These are phyloP conservation scores for Neolamprologus toae DNA, from an alignment of 2,113 vertebrate species.

Conservation along the genomic window DNA sequence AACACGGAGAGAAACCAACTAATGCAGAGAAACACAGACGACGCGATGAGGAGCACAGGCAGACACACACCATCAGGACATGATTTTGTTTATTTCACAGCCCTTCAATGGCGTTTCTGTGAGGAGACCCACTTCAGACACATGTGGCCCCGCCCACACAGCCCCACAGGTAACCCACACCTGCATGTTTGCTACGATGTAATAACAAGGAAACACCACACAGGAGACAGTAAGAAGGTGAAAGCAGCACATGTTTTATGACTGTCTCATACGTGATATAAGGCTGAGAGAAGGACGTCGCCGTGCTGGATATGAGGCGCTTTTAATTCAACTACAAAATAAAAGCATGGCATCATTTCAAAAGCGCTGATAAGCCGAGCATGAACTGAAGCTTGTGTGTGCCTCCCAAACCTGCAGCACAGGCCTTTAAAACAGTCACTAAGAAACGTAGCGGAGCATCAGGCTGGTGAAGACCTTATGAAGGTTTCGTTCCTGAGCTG, in stretches of 20 bases:
- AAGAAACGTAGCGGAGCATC: not conserved
- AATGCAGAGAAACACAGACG: not conserved
- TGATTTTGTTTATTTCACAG: not conserved
- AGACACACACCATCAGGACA: not conserved
- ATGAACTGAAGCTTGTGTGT: not conserved
- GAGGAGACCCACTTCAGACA: not conserved
- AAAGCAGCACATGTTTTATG: not conserved
- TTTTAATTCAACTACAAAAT: not conserved
- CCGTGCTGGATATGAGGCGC: not conserved
- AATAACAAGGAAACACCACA: not conserved
- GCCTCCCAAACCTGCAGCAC: not conserved
- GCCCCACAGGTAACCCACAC: not conserved
- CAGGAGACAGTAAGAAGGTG: not conserved
- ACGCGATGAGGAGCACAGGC: not conserved
- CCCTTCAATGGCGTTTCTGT: not conserved
- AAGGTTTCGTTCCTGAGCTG: not conserved
- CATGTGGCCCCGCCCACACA: not conserved
- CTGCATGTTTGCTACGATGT: not conserved
- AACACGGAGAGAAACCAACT: not conserved
- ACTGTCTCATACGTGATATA: not conserved
- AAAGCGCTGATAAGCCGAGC: not conserved
- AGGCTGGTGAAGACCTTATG: fast-evolving
- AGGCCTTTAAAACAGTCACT: not conserved
- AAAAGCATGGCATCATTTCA: not conserved
- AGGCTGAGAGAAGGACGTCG: not conserved